Evolutionary conservation across 2,113 vertebrate genomes (phyloP).

Genomic region (Erythrocebus patas): DNA sequence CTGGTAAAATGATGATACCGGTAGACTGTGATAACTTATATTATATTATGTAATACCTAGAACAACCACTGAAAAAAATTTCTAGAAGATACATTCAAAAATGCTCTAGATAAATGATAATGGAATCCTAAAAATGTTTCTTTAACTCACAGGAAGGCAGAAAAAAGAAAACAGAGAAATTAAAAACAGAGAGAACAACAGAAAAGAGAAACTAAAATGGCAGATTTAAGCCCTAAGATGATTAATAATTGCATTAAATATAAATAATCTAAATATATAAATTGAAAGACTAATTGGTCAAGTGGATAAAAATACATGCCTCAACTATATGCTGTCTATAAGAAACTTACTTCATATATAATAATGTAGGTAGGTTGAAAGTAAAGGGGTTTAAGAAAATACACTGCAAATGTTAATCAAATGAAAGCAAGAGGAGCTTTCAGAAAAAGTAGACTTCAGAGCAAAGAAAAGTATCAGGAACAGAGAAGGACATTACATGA

Average conservation of each 20-base stretch:
- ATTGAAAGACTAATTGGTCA: not conserved
- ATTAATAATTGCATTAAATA: not conserved
- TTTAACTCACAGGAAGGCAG: not conserved
- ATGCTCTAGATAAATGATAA: not conserved
- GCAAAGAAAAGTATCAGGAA: not conserved
- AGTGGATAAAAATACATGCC: not conserved
- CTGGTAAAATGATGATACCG: not conserved
- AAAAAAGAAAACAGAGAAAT: not conserved
- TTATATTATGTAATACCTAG: not conserved
- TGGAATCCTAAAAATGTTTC: not conserved
- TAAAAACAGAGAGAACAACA: not conserved
- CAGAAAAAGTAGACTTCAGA: not conserved
- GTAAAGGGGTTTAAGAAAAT: not conserved
- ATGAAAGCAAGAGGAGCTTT: not conserved
- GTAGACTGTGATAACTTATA: not conserved
- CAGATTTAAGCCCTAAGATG: not conserved
- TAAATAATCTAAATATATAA: not conserved
- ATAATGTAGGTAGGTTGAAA: not conserved
- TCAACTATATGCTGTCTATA: not conserved
- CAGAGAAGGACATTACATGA: not conserved
- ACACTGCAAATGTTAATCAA: not conserved
- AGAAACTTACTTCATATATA: conserved; percentile 1
- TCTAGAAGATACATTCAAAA: not conserved
- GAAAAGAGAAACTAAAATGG: not conserved
- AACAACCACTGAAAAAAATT: not conserved